Evolutionary conservation across 2,797 vertebrate genomes (phyloP), one percentile per base, ranked within the genome.

Genomic region (Emys orbicularis): DNA sequence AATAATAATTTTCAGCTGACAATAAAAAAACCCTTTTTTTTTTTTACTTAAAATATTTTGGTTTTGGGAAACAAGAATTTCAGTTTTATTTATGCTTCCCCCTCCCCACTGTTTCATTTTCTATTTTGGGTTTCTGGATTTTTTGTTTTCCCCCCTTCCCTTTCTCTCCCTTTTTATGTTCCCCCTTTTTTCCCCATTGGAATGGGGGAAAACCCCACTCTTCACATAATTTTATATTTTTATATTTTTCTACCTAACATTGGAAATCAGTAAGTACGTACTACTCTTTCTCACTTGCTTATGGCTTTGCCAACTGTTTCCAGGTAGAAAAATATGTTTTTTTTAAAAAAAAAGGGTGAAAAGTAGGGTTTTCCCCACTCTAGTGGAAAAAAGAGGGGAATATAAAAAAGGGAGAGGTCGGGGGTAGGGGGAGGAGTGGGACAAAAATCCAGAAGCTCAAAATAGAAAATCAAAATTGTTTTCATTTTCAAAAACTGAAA

Each of bases 251-350:
- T 87, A 77, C 77, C 34, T 91, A 90, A 88, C 50, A 95, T 82
- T 72, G 37, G 37, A 94, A 96, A 96, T 89, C n/a, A 92, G 89
- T 41, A 41, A 94, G 85, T 91, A 94, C 57, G 83, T 96, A 93
- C 16, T 86, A 47, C 34, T 93, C 95, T 95, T 50, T 87, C 41
- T 81, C 61, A 90, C 92, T 90, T 89, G 57, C 92, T 96, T 96
- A 86, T 29, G 54, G 50, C 29, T 54, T 29, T 76, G 93, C 76
- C 59, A 93, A 15, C 27, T 49, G 96, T 96, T 94, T 96, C 91
- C 85, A 93, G 81, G 49, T 95, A 93, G 93, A 96, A 96, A 96
- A 92, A n/a, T 9, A 19, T 37, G 34, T 18, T 57, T n/a, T n/a
- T n/a, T n/a, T n/a, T n/a, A 19, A n/a, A n/a, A 68, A 95, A n/a